A percentile compares a stretch with the other conserved stretches of the same genome.
Evolutionary conservation across 2,888 invertebrate species (phyloP).

Genomic region (Melinaea marsaeus): DNA sequence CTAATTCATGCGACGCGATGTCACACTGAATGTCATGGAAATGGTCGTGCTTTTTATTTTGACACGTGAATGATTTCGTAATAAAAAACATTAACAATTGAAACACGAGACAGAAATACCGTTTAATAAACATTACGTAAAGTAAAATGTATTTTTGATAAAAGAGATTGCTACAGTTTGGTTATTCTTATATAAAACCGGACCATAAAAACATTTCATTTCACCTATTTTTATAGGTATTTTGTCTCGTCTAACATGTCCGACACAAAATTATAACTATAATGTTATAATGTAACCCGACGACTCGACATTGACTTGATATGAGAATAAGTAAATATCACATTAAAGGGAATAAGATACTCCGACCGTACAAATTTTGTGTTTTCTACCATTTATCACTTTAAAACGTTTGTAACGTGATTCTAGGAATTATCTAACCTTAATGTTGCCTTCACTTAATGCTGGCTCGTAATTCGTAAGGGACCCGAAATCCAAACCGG

Average conservation of each 20-base stretch:
- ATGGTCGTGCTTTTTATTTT: no score
- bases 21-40: no score
- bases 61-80: no score
- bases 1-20: not conserved
- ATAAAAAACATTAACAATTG: no score
- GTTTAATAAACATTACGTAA: no score
- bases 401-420: conserved; percentile 51
- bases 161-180: not conserved
- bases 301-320: conserved; percentile 36
- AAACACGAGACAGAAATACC: no score
- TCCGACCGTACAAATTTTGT: conserved; percentile 53
- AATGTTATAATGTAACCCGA: conserved; percentile 28
- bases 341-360: conserved; percentile 41
- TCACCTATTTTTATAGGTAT: not conserved
- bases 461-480: conserved; percentile 57
- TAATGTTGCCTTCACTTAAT: conserved; percentile 55
- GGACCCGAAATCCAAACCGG: conserved; percentile 42
- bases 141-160: no score
- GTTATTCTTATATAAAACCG: not conserved
- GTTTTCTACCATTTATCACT: conserved; percentile 53
- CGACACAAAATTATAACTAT: conserved; percentile 19
- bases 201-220: not conserved
- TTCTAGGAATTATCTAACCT: conserved; percentile 63
- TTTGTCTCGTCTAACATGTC: conserved; percentile 8
- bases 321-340: conserved; percentile 41